These are phyloP conservation scores for Monarcha castaneiventris DNA, from an alignment of 2,113 vertebrate species.

Conservation along the genomic window DNA sequence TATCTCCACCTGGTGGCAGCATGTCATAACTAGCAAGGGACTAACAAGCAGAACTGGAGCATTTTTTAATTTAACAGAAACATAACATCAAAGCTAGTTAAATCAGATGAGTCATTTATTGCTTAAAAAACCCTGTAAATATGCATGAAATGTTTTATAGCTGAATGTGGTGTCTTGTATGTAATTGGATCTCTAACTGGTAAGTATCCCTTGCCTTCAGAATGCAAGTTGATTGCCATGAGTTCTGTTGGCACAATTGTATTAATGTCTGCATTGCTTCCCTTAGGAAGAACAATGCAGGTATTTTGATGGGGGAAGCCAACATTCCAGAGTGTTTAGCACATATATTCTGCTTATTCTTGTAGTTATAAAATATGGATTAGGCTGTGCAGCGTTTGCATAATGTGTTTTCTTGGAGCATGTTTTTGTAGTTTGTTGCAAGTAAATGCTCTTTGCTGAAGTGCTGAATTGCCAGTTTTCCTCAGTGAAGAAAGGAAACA, in stretches of 20 bases:
- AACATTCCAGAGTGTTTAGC: background rate
- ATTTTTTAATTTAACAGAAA: background rate
- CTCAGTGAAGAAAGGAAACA: background rate
- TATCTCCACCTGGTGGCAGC: slow-evolving; percentile 64
- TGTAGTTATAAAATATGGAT: background rate
- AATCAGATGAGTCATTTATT: background rate
- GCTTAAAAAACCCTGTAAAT: background rate
- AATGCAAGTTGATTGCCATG: background rate
- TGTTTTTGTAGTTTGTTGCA: background rate
- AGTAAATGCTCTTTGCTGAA: background rate
- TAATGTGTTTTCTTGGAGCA: background rate
- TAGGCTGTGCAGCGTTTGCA: background rate
- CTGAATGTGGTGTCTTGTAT: background rate
- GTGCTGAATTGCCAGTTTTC: slow-evolving; percentile 12
- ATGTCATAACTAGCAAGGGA: slow-evolving; percentile 36
- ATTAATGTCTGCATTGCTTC: background rate
- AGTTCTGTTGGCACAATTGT: background rate
- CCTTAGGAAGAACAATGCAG: background rate
- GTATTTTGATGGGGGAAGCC: background rate
- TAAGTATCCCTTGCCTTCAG: background rate
- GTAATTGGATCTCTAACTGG: background rate
- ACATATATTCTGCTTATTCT: background rate
- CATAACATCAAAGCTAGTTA: background rate
- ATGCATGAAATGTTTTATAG: background rate
- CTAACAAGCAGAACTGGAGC: background rate